Percentiles rank a stretch among this genome's conserved stretches.
Evolutionary conservation across 2,113 vertebrate genomes (phyloP).

Genomic region (Mionectes macconnelli): DNA sequence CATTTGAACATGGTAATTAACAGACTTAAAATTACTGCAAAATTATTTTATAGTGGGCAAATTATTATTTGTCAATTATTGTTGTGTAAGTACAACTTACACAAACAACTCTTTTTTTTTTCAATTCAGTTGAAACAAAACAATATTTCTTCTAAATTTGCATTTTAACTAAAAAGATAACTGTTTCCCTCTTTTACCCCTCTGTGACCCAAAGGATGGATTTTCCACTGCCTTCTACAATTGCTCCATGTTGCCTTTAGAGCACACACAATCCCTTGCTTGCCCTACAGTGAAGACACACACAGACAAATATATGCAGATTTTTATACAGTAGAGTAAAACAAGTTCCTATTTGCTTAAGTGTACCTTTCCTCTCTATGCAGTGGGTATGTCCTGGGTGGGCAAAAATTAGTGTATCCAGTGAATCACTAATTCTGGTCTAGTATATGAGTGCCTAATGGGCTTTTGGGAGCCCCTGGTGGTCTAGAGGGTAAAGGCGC

Average conservation of each 20-base stretch:
- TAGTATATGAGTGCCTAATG: not conserved
- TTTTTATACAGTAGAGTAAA: not conserved
- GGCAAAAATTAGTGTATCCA: not conserved
- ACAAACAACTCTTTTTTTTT: not conserved
- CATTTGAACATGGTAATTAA: not conserved
- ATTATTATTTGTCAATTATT: not conserved
- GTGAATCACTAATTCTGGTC: not conserved
- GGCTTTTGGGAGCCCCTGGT: too few relatives aligned
- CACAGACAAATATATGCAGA: not conserved
- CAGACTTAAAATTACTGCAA: not conserved
- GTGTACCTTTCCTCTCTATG: not conserved
- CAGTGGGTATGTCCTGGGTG: not conserved
- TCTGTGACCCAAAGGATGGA: not conserved
- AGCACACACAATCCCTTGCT: not conserved
- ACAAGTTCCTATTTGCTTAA: not conserved
- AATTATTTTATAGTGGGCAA: not conserved
- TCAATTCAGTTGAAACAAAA: not conserved
- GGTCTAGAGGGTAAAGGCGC: too few relatives aligned
- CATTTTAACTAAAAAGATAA: not conserved
- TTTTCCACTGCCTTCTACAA: not conserved
- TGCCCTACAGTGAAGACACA: not conserved
- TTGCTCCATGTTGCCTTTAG: not conserved
- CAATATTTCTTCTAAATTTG: not conserved
- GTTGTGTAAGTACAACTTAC: not conserved
- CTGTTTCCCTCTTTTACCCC: not conserved